Percentiles rank a stretch among this genome's conserved stretches.
Evolutionary conservation across 2,888 invertebrate species (phyloP).

Genomic region (Polydesmus complanatus): DNA sequence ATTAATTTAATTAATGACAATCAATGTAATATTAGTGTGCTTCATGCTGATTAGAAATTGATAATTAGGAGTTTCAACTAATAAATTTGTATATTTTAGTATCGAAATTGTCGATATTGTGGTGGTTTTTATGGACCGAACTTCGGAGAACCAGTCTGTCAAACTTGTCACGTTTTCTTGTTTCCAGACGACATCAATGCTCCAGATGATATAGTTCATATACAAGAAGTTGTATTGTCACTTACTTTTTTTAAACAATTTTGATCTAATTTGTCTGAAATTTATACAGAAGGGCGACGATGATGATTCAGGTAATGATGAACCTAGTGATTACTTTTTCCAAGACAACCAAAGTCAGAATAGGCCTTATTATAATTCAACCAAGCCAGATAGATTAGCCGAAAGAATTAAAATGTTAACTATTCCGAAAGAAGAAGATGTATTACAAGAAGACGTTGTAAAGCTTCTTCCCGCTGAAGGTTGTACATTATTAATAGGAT

Average conservation of each 20-base stretch:
- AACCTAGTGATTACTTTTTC: slow-evolving; percentile 54
- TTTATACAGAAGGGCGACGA: slow-evolving; percentile 55
- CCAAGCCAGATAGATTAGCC: slow-evolving; percentile 39
- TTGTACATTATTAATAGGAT: slow-evolving; percentile 24
- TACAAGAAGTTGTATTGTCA: slow-evolving; percentile 20
- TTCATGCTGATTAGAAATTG: too few species aligned
- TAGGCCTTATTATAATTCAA: slow-evolving; percentile 22
- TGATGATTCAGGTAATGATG: slow-evolving; percentile 88
- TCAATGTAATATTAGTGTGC: too few species aligned
- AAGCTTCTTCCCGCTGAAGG: slow-evolving; percentile 60
- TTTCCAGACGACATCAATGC: slow-evolving; percentile 55
- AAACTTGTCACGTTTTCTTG: slow-evolving; percentile 82
- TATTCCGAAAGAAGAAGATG: slow-evolving; percentile 42
- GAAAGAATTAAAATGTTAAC: slow-evolving; percentile 46
- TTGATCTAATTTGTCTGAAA: neutral
- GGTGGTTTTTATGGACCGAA: slow-evolving; percentile 85
- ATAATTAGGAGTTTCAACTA: too few species aligned
- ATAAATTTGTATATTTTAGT: slow-evolving; percentile 44
- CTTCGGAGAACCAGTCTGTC: slow-evolving; percentile 79
- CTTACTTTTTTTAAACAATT: slow-evolving; percentile 2
- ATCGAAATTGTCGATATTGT: slow-evolving; percentile 61
- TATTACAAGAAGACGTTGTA: slow-evolving; percentile 47
- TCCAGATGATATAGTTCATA: slow-evolving; percentile 25
- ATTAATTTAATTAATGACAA: neutral
- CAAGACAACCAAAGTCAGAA: slow-evolving; percentile 37